Conservation (phyloP, 2,888 invertebrate species). For the Helleia helle region DNA sequence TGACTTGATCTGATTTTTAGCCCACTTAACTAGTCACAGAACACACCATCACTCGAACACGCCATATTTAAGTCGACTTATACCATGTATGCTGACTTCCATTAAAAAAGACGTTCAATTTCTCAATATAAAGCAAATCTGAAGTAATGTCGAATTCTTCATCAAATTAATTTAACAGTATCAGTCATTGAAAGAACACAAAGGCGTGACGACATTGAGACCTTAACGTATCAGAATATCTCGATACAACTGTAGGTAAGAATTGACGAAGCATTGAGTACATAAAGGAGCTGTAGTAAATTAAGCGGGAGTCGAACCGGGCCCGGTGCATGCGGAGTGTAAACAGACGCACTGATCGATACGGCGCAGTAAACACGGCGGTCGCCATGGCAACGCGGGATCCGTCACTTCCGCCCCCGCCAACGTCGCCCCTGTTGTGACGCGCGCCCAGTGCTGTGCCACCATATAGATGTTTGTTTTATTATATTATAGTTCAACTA, state of each 20-base stretch:
- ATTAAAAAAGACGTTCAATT: no score
- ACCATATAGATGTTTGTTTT: background rate
- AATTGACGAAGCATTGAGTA: slow-evolving; percentile 7
- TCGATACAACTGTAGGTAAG: background rate
- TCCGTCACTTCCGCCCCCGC: slow-evolving; percentile 47
- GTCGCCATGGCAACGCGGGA: slow-evolving; percentile 54
- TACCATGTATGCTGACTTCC: no score
- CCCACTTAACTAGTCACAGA: background rate
- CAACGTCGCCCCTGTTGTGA: slow-evolving; percentile 26
- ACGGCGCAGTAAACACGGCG: slow-evolving; percentile 70
- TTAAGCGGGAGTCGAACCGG: slow-evolving; percentile 19
- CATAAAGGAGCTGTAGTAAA: slow-evolving; percentile 10
- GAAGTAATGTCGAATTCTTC: no score
- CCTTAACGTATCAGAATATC: no score
- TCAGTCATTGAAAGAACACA: no score
- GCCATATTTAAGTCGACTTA: background rate
- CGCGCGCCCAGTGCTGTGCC: slow-evolving; percentile 14
- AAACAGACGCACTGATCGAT: slow-evolving; percentile 60
- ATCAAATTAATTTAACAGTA: no score
- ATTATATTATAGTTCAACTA: no score
- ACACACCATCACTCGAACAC: background rate
- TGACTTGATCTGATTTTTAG: background rate
- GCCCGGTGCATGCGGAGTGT: slow-evolving; percentile 33
- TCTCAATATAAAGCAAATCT: no score
- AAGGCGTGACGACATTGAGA: no score